Conservation (phyloP, 2,113 vertebrate genomes). For the Crotalus viridis region DNA sequence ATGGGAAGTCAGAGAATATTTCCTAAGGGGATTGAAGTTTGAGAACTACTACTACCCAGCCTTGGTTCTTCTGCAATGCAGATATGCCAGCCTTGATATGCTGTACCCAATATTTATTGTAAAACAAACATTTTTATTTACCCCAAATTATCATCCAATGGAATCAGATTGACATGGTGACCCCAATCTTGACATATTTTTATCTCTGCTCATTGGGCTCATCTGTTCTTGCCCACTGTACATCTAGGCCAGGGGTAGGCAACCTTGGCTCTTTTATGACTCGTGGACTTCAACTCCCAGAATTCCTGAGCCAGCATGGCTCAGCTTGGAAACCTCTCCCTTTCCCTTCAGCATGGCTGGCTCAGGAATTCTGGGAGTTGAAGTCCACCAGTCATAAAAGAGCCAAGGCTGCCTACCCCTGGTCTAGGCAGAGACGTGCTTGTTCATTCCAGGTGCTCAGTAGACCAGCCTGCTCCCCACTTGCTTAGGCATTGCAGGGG, state of each 20-base stretch:
- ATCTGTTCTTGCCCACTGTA: too few relatives aligned
- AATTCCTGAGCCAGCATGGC: too few relatives aligned
- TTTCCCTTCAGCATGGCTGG: too few relatives aligned
- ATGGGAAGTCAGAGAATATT: neutral
- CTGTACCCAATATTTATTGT: neutral
- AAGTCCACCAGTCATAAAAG: too few relatives aligned
- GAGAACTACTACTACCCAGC: neutral
- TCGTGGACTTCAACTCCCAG: too few relatives aligned
- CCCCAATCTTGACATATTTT: neutral
- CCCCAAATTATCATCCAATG: neutral
- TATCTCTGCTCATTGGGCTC: neutral
- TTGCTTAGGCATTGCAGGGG: neutral
- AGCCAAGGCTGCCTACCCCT: too few relatives aligned
- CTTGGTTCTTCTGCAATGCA: neutral
- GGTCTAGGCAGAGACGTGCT: neutral
- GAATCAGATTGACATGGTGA: neutral
- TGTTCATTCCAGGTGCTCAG: neutral
- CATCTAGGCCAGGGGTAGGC: neutral
- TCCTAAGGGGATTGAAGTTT: neutral
- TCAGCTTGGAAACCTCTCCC: too few relatives aligned
- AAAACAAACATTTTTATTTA: neutral
- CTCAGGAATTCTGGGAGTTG: too few relatives aligned
- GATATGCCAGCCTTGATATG: neutral
- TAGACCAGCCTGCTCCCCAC: neutral
- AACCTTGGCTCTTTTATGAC: neutral